These are phyloP conservation scores for Tortrix viridana DNA, from an alignment of 2,888 invertebrate genomes.

Conservation along the genomic window DNA sequence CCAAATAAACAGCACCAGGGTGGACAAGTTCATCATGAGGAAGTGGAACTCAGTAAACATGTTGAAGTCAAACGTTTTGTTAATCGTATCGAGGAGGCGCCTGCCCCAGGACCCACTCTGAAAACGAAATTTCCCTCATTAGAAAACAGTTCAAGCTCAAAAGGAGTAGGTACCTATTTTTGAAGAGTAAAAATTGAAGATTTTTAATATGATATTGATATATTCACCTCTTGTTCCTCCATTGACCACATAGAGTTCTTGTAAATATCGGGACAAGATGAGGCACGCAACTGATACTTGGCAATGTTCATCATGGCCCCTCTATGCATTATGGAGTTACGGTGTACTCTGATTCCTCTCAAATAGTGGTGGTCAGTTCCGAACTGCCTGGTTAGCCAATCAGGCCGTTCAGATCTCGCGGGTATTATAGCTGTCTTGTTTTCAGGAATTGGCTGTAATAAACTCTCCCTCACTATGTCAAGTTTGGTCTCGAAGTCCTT, in stretches of 20 bases:
- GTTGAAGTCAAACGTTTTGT: slow-evolving; percentile 92
- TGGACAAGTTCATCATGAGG: slow-evolving; percentile 93
- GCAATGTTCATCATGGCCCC: slow-evolving; percentile 94
- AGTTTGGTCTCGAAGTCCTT: slow-evolving; percentile 75
- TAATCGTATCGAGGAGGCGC: slow-evolving; percentile 86
- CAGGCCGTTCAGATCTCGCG: slow-evolving; percentile 60
- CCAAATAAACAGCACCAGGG: slow-evolving; percentile 95
- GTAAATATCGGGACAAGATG: slow-evolving; percentile 97
- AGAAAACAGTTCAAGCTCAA: background rate
- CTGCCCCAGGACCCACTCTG: slow-evolving; percentile 87
- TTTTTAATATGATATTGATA: no score
- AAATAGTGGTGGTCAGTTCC: slow-evolving; percentile 87
- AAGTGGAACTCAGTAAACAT: slow-evolving; percentile 93
- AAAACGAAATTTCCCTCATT: slow-evolving; percentile 50
- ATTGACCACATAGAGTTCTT: slow-evolving; percentile 94
- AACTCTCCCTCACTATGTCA: slow-evolving; percentile 67
- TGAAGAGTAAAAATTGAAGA: no score
- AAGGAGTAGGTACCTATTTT: no score
- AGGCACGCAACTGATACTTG: slow-evolving; percentile 92
- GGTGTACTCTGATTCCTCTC: slow-evolving; percentile 88
- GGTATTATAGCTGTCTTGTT: slow-evolving; percentile 65
- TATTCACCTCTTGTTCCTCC: slow-evolving; percentile 88
- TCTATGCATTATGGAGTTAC: slow-evolving; percentile 94
- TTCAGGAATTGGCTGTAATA: slow-evolving; percentile 76
- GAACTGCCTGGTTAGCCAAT: slow-evolving; percentile 81